Percentiles rank a stretch among this genome's conserved stretches.
Conservation (phyloP, 2,888 invertebrate genomes). For the Theretra japonica region DNA sequence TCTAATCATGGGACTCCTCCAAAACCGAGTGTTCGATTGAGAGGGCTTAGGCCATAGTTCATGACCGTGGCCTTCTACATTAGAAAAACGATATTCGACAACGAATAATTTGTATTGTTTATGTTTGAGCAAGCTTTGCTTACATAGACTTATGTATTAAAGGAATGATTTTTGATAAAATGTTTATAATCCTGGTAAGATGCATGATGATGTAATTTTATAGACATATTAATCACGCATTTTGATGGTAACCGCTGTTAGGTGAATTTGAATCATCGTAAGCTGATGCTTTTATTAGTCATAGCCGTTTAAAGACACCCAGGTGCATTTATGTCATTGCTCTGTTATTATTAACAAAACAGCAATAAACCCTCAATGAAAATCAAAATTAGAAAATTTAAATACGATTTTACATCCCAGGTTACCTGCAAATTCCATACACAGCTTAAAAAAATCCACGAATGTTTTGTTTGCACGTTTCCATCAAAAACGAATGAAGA, state of each 20-base stretch:
- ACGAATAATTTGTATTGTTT: neutral
- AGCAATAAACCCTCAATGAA: neutral
- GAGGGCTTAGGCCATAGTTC: too few relatives aligned
- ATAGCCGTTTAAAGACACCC: neutral
- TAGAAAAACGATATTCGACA: too few relatives aligned
- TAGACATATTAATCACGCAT: neutral
- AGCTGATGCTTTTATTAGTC: neutral
- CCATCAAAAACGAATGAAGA: slow-evolving; percentile 48
- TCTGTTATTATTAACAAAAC: neutral
- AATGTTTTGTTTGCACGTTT: slow-evolving; percentile 34
- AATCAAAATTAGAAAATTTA: neutral
- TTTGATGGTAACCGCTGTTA: slow-evolving; percentile 1
- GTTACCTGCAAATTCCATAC: too few relatives aligned
- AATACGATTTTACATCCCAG: too few relatives aligned
- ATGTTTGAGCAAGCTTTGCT: slow-evolving; percentile 1
- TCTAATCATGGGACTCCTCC: too few relatives aligned
- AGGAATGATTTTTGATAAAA: neutral
- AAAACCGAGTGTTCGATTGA: too few relatives aligned
- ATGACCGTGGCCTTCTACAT: too few relatives aligned
- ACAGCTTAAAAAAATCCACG: too few relatives aligned
- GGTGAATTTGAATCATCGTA: neutral
- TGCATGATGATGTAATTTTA: neutral
- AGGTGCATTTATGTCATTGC: neutral
- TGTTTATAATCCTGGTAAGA: neutral
- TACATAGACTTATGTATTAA: neutral